These are phyloP conservation scores for Leuciscus waleckii DNA, from an alignment of 2,797 vertebrate species.

Conservation along the genomic window DNA sequence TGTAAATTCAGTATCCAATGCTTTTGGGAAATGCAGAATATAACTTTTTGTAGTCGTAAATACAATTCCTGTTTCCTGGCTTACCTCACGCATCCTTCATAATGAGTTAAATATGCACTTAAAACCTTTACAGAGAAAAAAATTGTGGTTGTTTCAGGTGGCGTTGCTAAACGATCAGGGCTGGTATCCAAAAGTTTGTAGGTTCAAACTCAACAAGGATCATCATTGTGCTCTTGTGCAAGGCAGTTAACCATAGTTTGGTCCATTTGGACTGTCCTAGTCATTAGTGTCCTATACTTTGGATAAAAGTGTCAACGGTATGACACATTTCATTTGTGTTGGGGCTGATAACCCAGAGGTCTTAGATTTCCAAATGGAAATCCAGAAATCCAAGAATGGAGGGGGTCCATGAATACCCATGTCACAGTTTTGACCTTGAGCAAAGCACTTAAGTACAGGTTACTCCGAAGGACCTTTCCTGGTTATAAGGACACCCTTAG, in stretches of 20 bases:
- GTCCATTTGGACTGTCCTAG: background rate
- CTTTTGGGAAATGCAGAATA: background rate
- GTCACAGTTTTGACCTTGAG: conserved; percentile 20
- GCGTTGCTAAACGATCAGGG: background rate
- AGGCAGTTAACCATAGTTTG: background rate
- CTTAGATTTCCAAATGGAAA: background rate
- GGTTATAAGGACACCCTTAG: background rate
- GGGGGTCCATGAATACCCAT: background rate
- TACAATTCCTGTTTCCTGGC: background rate
- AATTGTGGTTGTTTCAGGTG: background rate
- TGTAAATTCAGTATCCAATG: background rate
- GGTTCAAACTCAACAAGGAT: background rate
- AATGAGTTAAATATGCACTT: background rate
- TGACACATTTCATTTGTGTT: background rate
- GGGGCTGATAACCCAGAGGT: background rate
- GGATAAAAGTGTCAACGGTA: background rate
- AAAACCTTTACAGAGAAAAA: background rate
- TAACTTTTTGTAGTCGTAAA: background rate
- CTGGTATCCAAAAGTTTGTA: background rate
- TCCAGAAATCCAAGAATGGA: background rate
- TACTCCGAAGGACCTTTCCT: background rate
- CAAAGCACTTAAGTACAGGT: conserved; percentile 1
- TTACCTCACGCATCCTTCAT: background rate
- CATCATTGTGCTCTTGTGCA: background rate
- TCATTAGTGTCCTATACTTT: background rate